These are phyloP conservation scores for Neotragus moschatus DNA, from an alignment of 2,113 vertebrate species.

Conservation along the genomic window DNA sequence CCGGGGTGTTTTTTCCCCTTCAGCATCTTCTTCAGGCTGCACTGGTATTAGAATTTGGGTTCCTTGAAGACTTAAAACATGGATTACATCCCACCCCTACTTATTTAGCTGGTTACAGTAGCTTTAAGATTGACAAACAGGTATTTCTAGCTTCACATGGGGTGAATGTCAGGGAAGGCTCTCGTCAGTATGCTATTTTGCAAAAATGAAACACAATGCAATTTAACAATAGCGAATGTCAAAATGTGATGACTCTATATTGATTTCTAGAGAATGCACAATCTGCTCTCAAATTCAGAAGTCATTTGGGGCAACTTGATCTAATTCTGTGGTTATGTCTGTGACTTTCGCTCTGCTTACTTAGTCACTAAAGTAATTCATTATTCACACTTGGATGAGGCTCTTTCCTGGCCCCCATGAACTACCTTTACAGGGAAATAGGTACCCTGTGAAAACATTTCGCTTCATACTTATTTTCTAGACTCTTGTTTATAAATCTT, in stretches of 20 bases:
- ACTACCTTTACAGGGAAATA: slow-evolving; percentile 28
- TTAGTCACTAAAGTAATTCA: slow-evolving; percentile 33
- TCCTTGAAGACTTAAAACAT: background rate
- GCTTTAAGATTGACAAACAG: background rate
- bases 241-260: slow-evolving; percentile 46
- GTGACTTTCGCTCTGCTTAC: background rate
- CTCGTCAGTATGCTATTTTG: slow-evolving; percentile 33
- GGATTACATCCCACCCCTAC: background rate
- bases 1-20: background rate
- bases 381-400: slow-evolving; percentile 17
- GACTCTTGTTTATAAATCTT: background rate
- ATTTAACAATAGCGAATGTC: slow-evolving; percentile 53
- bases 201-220: slow-evolving; percentile 39
- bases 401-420: background rate
- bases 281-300: background rate
- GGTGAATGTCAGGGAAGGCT: slow-evolving; percentile 58
- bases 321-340: background rate
- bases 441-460: background rate
- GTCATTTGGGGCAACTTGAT: background rate
- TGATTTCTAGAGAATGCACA: slow-evolving; percentile 45
- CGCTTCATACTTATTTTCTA: background rate
- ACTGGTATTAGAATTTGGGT: background rate
- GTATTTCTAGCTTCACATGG: background rate
- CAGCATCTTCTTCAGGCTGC: background rate
- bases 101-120: background rate